phyloP scores from a whole-genome alignment of 2,113 vertebrate species.

The Pollachius pollachius region DNA sequence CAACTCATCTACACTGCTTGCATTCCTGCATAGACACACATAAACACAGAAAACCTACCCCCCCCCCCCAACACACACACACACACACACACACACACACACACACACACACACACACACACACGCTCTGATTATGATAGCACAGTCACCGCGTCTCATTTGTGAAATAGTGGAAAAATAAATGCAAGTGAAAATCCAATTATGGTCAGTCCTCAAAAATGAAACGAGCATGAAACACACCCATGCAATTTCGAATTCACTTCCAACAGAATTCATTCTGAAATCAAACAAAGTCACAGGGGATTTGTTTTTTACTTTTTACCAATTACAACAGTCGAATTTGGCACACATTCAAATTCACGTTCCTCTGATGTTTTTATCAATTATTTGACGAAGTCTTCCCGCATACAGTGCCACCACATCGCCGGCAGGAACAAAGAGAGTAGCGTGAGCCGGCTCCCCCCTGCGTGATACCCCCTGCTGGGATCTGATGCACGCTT shows the following conservation, averaged over 20 bases:
- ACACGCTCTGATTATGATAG: not conserved
- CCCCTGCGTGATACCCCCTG: not conserved
- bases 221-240: too few species aligned
- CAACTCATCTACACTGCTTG: not conserved
- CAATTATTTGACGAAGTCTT: not conserved
- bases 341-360: too few species aligned
- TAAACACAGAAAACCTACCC: not conserved
- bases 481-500: not conserved
- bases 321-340: too few species aligned
- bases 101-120: slow-evolving; percentile 13
- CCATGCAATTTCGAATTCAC: too few species aligned
- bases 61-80: not conserved
- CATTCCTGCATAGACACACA: slow-evolving; percentile 3
- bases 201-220: too few species aligned
- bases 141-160: not conserved
- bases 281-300: too few species aligned
- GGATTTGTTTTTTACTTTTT: too few species aligned
- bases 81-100: slow-evolving; percentile 4
- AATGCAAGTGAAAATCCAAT: too few species aligned
- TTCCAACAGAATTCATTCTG: too few species aligned
- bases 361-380: not conserved
- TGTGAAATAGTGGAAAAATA: not conserved
- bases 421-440: not conserved
- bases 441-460: not conserved
- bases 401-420: not conserved